These are phyloP conservation scores for Pyxicephalus adspersus DNA, from an alignment of 2,113 vertebrate genomes.

Conservation along the genomic window DNA sequence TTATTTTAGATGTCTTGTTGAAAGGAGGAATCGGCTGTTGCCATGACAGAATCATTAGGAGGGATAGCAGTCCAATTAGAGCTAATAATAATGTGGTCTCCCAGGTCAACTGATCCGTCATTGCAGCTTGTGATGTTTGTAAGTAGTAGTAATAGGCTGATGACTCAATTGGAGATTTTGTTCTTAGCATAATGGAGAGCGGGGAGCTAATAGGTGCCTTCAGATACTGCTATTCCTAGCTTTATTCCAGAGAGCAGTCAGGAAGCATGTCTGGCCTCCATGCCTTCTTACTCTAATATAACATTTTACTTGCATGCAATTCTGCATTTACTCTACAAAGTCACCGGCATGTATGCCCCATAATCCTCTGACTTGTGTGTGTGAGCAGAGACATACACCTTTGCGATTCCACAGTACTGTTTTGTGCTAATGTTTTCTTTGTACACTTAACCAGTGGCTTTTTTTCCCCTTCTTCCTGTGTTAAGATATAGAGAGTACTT, in stretches of 20 bases:
- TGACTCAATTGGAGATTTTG: slow-evolving; percentile 41
- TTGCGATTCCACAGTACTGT: neutral
- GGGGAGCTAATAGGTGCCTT: slow-evolving; percentile 12
- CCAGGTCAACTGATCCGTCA: slow-evolving; percentile 50
- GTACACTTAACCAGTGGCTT: neutral
- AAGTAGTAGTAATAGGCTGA: slow-evolving; percentile 44
- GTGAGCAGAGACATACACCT: too few species aligned
- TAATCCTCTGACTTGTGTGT: too few species aligned
- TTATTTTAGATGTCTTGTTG: slow-evolving; percentile 8
- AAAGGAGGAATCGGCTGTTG: slow-evolving; percentile 21
- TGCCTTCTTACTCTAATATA: too few species aligned
- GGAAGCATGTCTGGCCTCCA: neutral
- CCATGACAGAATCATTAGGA: slow-evolving; percentile 47
- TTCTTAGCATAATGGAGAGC: slow-evolving; percentile 17
- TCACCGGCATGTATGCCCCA: too few species aligned
- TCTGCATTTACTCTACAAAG: too few species aligned
- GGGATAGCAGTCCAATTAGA: slow-evolving; percentile 48
- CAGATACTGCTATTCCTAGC: slow-evolving; percentile 9
- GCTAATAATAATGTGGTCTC: slow-evolving; percentile 52
- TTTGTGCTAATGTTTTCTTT: neutral
- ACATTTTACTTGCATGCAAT: too few species aligned
- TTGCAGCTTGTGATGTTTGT: slow-evolving; percentile 44
- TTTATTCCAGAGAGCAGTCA: neutral
- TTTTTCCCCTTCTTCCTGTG: neutral
- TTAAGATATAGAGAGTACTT: neutral